phyloP scores from a whole-genome alignment of 92 coral and sea anemone genomes.

The Diadumene lineata region DNA sequence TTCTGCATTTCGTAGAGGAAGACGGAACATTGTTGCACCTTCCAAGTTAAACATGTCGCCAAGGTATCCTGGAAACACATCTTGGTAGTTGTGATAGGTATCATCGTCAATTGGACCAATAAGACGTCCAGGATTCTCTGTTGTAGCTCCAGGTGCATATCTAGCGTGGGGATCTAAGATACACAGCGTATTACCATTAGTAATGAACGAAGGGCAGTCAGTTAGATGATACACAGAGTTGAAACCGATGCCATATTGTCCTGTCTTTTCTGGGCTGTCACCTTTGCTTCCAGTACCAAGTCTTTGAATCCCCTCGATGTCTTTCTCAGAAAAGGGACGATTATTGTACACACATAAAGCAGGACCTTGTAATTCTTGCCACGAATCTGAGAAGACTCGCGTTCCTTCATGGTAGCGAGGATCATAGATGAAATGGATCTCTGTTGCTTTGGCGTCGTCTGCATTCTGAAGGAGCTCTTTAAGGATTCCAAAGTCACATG shows the following conservation, averaged over 20 bases:
- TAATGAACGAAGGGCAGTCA: slow-evolving; percentile 84
- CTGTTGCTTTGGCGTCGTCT: slow-evolving; percentile 88
- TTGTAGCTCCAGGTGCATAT: slow-evolving; percentile 73
- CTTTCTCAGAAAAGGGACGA: slow-evolving; percentile 75
- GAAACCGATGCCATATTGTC: slow-evolving; percentile 94
- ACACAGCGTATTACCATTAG: slow-evolving; percentile 80
- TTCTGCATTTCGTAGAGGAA: slow-evolving; percentile 60
- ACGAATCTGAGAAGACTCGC: slow-evolving; percentile 55
- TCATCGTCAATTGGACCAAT: slow-evolving; percentile 47
- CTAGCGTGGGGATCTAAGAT: slow-evolving; percentile 77
- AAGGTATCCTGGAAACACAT: slow-evolving; percentile 75
- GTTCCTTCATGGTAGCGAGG: slow-evolving; percentile 63
- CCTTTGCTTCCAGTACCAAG: slow-evolving; percentile 86
- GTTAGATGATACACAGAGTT: slow-evolving; percentile 92
- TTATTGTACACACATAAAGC: slow-evolving; percentile 92
- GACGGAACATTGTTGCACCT: slow-evolving; percentile 80
- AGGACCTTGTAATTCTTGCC: slow-evolving; percentile 91
- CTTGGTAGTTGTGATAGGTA: slow-evolving; percentile 56
- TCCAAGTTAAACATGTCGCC: slow-evolving; percentile 62
- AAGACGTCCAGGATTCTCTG: slow-evolving; percentile 69
- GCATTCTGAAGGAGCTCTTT: slow-evolving; percentile 95
- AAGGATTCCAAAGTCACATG: slow-evolving; percentile 82
- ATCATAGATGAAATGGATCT: slow-evolving; percentile 84
- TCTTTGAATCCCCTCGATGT: slow-evolving; percentile 86
- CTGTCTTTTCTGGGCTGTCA: slow-evolving; percentile 82